Evolutionary conservation across 2,888 invertebrate genomes (phyloP).

Genomic region (Abrostola triplasia): DNA sequence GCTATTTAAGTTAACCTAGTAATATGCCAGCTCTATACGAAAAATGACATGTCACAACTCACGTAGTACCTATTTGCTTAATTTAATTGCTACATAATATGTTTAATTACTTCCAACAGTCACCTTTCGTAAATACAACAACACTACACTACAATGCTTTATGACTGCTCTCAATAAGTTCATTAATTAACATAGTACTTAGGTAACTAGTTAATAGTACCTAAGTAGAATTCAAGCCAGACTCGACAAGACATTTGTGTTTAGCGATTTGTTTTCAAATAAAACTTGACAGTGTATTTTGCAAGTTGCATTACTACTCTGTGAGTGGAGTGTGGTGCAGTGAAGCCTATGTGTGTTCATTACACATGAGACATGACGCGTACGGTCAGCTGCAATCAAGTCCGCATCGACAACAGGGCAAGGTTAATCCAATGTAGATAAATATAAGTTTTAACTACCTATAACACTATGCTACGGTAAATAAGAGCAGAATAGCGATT

Average conservation of each 20-base stretch:
- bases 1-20: no score
- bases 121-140: no score
- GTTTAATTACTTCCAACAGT: no score
- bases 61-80: no score
- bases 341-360: conserved; percentile 61
- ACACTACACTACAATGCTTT: neutral
- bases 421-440: conserved; percentile 68
- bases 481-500: neutral
- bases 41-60: no score
- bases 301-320: conserved; percentile 18
- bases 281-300: neutral
- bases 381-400: conserved; percentile 65
- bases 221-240: neutral
- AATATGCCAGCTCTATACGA: no score
- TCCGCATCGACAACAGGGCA: conserved; percentile 59
- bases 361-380: conserved; percentile 51
- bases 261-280: neutral
- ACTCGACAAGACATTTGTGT: neutral
- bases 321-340: conserved; percentile 35
- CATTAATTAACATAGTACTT: no score
- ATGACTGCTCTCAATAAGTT: neutral
- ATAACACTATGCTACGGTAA: neutral
- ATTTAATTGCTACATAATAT: no score
- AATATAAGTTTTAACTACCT: conserved; percentile 12
- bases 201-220: no score